Base-by-base conservation (phyloP, 35 echinoderm and acorn worm genomes). In the Lytechinus variegatus region DNA sequence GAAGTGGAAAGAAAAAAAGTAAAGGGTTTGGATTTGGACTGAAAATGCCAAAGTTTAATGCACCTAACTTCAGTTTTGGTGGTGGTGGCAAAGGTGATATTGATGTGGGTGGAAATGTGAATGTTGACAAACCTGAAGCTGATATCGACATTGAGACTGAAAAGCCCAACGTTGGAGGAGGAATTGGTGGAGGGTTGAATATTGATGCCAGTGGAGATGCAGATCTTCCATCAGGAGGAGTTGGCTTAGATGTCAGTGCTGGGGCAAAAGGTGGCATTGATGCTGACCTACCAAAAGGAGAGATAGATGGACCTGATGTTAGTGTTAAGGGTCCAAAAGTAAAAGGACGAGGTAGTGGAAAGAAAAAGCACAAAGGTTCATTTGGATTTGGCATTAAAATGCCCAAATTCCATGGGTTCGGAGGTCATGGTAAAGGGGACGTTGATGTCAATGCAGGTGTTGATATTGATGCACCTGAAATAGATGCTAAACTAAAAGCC, bases 291-390 rank as follows among this genome's bases (percentile, higher is more conserved):
- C 88, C 88, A 10, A 90, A 90, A 90, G 88, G 88, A 52, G 88
- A 90, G 11, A 55, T 97, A 66, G 95, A 94, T 54, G 95, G 96
- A 24, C 96, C 96, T 54, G 97, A 98, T 96, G 94, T 90, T 96
- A 96, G 95, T 94, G 10, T 95, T 3, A 96, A 95, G 28, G 97
- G 96, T 56, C 94, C 94, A 28, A 89, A 96, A 89, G n/a, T 96
- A 10, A 54, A 96, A 44, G 95, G 95, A 61, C 89, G 56, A 44
- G 33, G 33, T 2, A 44, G 94, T 87, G 95, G 51, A 71, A 95
- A 95, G 54, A 86, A 93, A 1, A 96, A 98, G 61, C 52, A 33
- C 57, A 44, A 44, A 44, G 44, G 89, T 94, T 44, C 94, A 96
- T 96, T 54, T 92, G 9, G 94, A 86, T 98, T 66, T 86, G 87